phyloP scores from a whole-genome alignment of 2,113 vertebrate genomes.

The Cygnus atratus region DNA sequence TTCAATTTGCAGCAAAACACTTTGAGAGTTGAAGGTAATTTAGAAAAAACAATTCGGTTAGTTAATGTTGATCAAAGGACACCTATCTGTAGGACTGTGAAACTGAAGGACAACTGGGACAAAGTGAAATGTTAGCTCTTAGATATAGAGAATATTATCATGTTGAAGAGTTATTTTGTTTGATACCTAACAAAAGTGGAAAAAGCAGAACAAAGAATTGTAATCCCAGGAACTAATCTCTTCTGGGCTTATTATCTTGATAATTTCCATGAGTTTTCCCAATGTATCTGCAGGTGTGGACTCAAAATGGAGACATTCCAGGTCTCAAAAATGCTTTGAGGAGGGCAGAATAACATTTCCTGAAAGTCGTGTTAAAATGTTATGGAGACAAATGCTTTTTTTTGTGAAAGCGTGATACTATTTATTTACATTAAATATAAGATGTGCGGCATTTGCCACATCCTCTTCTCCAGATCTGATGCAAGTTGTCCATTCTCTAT shows the following conservation, averaged over 20 bases:
- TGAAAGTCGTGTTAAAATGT: neutral
- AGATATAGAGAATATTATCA: neutral
- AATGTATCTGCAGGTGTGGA: neutral
- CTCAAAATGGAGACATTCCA: neutral
- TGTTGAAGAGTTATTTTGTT: neutral
- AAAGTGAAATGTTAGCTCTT: neutral
- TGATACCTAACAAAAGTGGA: neutral
- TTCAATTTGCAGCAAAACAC: neutral
- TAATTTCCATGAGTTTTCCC: neutral
- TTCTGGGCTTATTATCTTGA: neutral
- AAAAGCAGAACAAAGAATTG: neutral
- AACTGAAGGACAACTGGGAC: neutral
- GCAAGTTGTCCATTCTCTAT: neutral
- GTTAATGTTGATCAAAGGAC: neutral
- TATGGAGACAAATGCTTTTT: neutral
- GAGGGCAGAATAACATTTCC: neutral
- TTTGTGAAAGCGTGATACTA: neutral
- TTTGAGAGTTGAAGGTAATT: neutral
- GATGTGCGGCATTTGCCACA: neutral
- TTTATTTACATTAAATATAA: neutral
- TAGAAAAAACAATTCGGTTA: neutral
- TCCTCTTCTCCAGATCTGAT: neutral
- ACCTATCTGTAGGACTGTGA: neutral
- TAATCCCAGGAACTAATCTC: neutral
- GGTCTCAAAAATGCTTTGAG: neutral